Evolutionary conservation across 2,113 vertebrate species (phyloP).

Genomic region (Vimba vimba): DNA sequence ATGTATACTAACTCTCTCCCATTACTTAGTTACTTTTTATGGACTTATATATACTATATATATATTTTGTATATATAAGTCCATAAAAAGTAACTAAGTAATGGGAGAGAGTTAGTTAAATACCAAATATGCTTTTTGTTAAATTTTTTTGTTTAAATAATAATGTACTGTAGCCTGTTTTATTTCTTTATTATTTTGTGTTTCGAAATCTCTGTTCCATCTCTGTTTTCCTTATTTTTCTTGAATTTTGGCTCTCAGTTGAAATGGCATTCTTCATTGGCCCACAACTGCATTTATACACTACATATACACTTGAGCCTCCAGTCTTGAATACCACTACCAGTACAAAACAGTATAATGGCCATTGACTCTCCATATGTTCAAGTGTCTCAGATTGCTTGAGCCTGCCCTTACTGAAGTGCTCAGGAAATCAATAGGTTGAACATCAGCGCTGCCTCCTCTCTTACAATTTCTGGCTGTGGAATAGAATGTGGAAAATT

Average conservation of each 20-base stretch:
- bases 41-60: no score
- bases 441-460: not conserved
- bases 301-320: not conserved
- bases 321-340: not conserved
- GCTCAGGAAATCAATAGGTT: slow-evolving; percentile 34
- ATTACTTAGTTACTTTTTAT: no score
- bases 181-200: not conserved
- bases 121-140: not conserved
- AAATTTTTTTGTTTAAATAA: not conserved
- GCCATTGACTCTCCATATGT: slow-evolving; percentile 24
- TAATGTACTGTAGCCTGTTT: not conserved
- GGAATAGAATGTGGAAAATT: slow-evolving; percentile 14
- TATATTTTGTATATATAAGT: no score
- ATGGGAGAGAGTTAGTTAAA: no score
- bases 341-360: slow-evolving; percentile 1
- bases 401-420: slow-evolving; percentile 20
- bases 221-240: not conserved
- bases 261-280: not conserved
- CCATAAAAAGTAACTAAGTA: no score
- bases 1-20: no score
- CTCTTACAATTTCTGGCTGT: not conserved
- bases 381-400: slow-evolving; percentile 42
- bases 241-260: not conserved
- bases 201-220: not conserved
- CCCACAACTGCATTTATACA: not conserved